Evolutionary conservation across 2,113 vertebrate genomes (phyloP), one percentile per base, ranked within the genome.

Genomic region (Sisor rabdophorus): DNA sequence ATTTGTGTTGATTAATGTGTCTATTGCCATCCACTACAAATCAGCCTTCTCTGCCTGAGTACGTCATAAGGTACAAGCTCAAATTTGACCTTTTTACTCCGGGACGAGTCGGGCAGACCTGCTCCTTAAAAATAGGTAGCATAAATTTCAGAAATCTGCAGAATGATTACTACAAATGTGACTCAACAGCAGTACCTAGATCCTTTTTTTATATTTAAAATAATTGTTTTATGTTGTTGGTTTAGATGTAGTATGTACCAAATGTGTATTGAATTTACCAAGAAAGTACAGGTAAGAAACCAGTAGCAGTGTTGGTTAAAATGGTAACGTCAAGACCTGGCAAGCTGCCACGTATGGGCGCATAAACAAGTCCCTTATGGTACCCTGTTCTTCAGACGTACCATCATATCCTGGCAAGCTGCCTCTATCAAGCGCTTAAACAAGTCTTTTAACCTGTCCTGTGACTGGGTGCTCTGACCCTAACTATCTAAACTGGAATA

Each of bases 1-100:
- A 73, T 84, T 81, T 28, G 82, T 79, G 61, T 77, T 79, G 79
- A 87, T 86, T 79, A 87, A 64, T 83, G 71, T 44, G 40, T 78
- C 68, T 69, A 74, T 80, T 81, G 78, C 75, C 79, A 11, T 26
- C 81, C 73, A 20, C 53, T 55, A 10, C 76, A 71, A 81, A 79
- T 76, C 67, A 68, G 68, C 32, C 76, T 71, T 26, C 26, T 47
- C 68, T 52, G 54, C n/a, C 17, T 3, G 32, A 47, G 61, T 73
- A 52, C 65, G 65, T 79, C 70, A 70, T 16, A 58, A 64, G 36
- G 79, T 59, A 74, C 72, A 82, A 68, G n/a, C 59, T 70, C 48
- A 78, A 64, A 50, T 71, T 56, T 44, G 80, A 88, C 71, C 53
- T 80, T 76, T 79, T 54, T 40, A 9, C 24, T 6, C 47, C 44